These are phyloP conservation scores for Magallana nippona DNA, from an alignment of 2,888 invertebrate species.

Conservation along the genomic window DNA sequence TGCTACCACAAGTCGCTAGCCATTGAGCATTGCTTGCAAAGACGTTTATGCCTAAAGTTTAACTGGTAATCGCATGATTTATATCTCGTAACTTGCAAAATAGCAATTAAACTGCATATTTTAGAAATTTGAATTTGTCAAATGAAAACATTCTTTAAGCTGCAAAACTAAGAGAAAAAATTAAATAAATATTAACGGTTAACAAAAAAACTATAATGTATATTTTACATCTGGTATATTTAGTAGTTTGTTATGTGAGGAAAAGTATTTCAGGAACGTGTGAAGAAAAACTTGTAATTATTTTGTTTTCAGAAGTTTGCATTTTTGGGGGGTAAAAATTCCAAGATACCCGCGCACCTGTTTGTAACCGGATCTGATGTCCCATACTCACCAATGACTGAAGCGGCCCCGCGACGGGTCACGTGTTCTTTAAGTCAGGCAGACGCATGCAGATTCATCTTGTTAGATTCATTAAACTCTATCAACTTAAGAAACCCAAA, in stretches of 20 bases:
- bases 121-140: no score
- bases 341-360: conserved; percentile 15
- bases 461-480: neutral
- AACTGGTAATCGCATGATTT: no score
- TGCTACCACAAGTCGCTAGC: no score
- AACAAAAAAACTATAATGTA: no score
- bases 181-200: no score
- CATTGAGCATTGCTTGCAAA: no score
- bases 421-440: neutral
- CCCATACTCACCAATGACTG: conserved; percentile 19
- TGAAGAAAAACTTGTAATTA: neutral
- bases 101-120: no score
- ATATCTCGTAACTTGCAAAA: no score
- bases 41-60: no score
- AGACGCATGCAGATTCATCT: neutral
- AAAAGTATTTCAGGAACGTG: conserved; percentile 24
- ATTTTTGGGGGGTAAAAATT: neutral
- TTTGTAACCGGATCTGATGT: conserved; percentile 7
- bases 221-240: neutral
- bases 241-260: neutral
- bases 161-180: no score
- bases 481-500: neutral
- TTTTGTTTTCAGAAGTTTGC: neutral
- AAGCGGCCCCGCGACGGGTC: conserved; percentile 1
- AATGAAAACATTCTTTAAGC: no score